Evolutionary conservation across 2,113 vertebrate genomes (phyloP).

Genomic region (Amblyopsis rosae): DNA sequence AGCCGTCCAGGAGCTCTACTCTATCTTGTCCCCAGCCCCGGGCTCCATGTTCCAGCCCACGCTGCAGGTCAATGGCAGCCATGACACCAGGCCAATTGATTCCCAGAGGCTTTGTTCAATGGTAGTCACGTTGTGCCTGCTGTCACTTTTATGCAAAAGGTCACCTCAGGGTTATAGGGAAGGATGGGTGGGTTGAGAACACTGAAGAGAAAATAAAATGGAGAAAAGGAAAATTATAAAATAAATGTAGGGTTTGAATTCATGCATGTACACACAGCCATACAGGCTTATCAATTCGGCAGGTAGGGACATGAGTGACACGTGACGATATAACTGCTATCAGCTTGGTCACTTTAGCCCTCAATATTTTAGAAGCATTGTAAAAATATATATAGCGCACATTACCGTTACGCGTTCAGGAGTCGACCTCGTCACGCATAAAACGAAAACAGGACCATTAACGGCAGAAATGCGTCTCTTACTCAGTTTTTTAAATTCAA

Average conservation of each 20-base stretch:
- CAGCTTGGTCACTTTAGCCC: too few species aligned
- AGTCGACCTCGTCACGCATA: too few species aligned
- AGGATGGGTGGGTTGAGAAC: conserved; percentile 45
- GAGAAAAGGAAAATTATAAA: neutral
- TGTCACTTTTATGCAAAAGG: conserved; percentile 45
- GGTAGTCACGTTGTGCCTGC: conserved; percentile 41
- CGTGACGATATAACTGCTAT: too few species aligned
- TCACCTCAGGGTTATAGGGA: conserved; percentile 29
- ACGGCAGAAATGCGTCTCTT: too few species aligned
- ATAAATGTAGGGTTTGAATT: neutral
- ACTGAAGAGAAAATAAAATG: conserved; percentile 33
- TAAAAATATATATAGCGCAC: too few species aligned
- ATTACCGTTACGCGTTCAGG: too few species aligned
- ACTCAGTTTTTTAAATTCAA: too few species aligned
- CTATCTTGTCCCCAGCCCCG: conserved; percentile 86
- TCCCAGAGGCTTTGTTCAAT: conserved; percentile 40
- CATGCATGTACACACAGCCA: neutral
- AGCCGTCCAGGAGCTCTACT: conserved; percentile 86
- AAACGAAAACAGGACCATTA: too few species aligned
- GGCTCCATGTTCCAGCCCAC: conserved; percentile 80
- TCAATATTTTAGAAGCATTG: too few species aligned
- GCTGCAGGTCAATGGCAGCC: conserved; percentile 84
- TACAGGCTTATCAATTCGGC: too few species aligned
- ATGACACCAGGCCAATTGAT: conserved; percentile 50
- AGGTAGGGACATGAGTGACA: too few species aligned